Evolutionary conservation across 2,888 invertebrate species (phyloP), one percentile per base, ranked within the genome.

Genomic region (Callyntrura sp.): DNA sequence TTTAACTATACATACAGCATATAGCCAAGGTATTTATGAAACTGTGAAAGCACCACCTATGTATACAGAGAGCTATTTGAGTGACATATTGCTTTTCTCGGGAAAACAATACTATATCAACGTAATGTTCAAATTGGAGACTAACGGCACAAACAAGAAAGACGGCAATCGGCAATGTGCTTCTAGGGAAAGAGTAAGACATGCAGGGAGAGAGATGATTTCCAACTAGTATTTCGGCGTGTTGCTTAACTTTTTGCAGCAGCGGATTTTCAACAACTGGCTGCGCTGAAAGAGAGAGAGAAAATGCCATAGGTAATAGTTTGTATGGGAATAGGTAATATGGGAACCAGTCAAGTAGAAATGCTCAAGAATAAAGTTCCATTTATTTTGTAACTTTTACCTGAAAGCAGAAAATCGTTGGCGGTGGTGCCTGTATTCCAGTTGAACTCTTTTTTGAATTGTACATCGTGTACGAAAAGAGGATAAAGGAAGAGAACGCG

Each of bases 311-410:
- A 20, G 17, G 17, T 60, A 60, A 51, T 76, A 23, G 51, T 25
- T n/a, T 23, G 55, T 20, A 25, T 17, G 43, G 35, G 23, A 65
- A 62, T 62, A 23, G 11, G 73, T 14, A 73, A 23, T 83, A 28
- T 68, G 57, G 57, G 57, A 55, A 14, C 51, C 35, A 84, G 70
- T 84, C 84, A 84, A 55, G 84, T 73, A 48, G 45, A 85, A 86
- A 86, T 57, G 48, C 60, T n/a, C 65, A 51, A 14, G 76, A 78
- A 78, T 85, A 85, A 76, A 73, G 62, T 62, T 78, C 51, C 76
- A 76, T 85, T 85, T 85, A 85, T 73, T 73, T 73, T 85, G 57
- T 73, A 85, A 83, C 68, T 84, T 84, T 85, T 85, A 85, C 85
- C 85, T 85, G 85, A 73, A 73, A 73, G n/a, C 57, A 73, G 65